Conservation (phyloP, 2,888 invertebrate species). For the Neuroscelio doddi region DNA sequence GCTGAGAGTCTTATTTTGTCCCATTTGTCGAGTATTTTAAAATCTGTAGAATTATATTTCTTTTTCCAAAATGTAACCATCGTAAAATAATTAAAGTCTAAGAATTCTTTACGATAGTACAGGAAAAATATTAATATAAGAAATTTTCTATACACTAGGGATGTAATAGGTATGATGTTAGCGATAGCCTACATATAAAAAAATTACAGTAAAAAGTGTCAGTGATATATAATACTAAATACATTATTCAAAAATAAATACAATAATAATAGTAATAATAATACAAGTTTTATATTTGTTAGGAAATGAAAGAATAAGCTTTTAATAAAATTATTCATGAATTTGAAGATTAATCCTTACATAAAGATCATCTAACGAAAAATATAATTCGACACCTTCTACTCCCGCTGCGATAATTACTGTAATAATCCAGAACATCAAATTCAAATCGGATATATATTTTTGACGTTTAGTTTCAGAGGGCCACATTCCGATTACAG, state of each 20-base stretch:
- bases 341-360: slow-evolving; percentile 28
- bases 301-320: background rate
- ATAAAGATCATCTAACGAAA: slow-evolving; percentile 44
- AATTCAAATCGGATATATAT: slow-evolving; percentile 42
- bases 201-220: background rate
- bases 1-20: slow-evolving; percentile 38
- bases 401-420: slow-evolving; percentile 42
- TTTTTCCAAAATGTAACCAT: slow-evolving; percentile 48
- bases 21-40: slow-evolving; percentile 40
- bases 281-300: background rate
- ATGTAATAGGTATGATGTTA: slow-evolving; percentile 44
- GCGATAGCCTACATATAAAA: slow-evolving; percentile 36
- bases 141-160: slow-evolving; percentile 39
- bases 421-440: slow-evolving; percentile 39
- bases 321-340: background rate
- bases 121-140: slow-evolving; percentile 46
- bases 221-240: background rate
- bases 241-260: too few species aligned
- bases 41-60: slow-evolving; percentile 38
- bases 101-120: slow-evolving; percentile 41
- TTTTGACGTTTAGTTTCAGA: slow-evolving; percentile 38
- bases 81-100: slow-evolving; percentile 49
- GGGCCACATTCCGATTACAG: slow-evolving; percentile 53
- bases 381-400: slow-evolving; percentile 47
- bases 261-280: too few species aligned